Evolutionary conservation across 2,888 invertebrate species (phyloP).

Genomic region (Drosophila longiperda): DNA sequence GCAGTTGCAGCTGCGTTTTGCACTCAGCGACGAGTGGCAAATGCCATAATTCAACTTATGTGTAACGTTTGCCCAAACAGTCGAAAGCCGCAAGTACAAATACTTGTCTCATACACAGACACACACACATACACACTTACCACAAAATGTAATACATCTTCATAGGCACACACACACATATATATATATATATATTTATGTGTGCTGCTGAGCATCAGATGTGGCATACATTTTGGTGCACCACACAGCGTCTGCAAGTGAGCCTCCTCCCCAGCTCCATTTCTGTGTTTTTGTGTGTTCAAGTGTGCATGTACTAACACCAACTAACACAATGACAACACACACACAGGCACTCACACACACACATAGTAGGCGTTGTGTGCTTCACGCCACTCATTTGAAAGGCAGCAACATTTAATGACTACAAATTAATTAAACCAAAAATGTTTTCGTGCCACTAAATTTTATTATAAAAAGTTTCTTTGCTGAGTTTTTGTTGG

Average conservation of each 20-base stretch:
- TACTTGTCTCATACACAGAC: conserved; percentile 50
- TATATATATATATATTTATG: conserved; percentile 13
- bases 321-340: conserved; percentile 43
- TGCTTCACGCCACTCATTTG: conserved; percentile 29
- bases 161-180: conserved; percentile 29
- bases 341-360: conserved; percentile 8
- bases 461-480: conserved; percentile 61
- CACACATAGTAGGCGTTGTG: conserved; percentile 20
- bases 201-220: conserved; percentile 56
- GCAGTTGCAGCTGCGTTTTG: conserved; percentile 30
- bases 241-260: conserved; percentile 57
- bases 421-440: conserved; percentile 77
- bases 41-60: conserved; percentile 67
- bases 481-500: conserved; percentile 21
- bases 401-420: conserved; percentile 62
- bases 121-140: conserved; percentile 20
- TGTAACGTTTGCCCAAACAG: conserved; percentile 42
- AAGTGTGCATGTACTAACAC: conserved; percentile 52
- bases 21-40: conserved; percentile 38
- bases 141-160: conserved; percentile 68
- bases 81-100: conserved; percentile 69
- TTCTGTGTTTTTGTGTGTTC: conserved; percentile 8
- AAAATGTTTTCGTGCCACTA: conserved; percentile 55
- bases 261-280: conserved; percentile 9
- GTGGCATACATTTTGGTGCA: conserved; percentile 63